Base-by-base conservation (phyloP, 2,888 invertebrate species). In the Enoplolaimus lenunculus region DNA sequence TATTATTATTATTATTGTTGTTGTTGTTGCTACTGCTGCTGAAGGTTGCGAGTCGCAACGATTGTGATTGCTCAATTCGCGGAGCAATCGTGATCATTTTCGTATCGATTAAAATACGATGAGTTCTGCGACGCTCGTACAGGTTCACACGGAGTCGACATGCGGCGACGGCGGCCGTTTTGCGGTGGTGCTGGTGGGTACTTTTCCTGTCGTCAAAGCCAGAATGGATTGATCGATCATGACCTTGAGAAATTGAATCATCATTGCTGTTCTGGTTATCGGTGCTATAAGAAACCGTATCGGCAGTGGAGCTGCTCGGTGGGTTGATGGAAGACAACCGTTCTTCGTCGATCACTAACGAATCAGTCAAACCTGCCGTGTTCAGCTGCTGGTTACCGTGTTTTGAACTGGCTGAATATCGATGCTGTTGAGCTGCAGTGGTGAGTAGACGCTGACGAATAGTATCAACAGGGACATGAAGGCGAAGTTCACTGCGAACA, bases 51-150 rank as follows among this genome's bases (percentile, higher is more conserved):
- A 45, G 21, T 13, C 45, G 45, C 45, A 45, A 45, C n/a, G n/a
- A n/a, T n/a, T n/a, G n/a, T n/a, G n/a, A n/a, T 21, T 45, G 45
- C 45, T 45, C 45, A 13, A 45, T 45, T 21, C 7, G 7, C 45
- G 45, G 21, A 7, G 45, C 21, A 21, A 45, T 45, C 21, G 7
- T 7, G 7, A 45, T 21, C 7, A 34, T 13, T 34, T 66, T 31
- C 2, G 67, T 66, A n/a, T 66, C 67, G 34, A 66, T 66, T 34
- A 66, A 34, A 33, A 66, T 34, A 3, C 67, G 28, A 66, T 66
- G 29, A 21, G 67, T 31, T 3, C 2, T 7, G n/a, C 30, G 34
- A 13, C 31, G 67, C 31, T 66, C 34, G 34, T 66, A 66, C 7
- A 66, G 7, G n/a, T 66, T 66, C 31, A 66, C 67, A 3, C 67